These are phyloP conservation scores for Pristiophorus japonicus DNA, from an alignment of 2,113 vertebrate genomes.

Conservation along the genomic window DNA sequence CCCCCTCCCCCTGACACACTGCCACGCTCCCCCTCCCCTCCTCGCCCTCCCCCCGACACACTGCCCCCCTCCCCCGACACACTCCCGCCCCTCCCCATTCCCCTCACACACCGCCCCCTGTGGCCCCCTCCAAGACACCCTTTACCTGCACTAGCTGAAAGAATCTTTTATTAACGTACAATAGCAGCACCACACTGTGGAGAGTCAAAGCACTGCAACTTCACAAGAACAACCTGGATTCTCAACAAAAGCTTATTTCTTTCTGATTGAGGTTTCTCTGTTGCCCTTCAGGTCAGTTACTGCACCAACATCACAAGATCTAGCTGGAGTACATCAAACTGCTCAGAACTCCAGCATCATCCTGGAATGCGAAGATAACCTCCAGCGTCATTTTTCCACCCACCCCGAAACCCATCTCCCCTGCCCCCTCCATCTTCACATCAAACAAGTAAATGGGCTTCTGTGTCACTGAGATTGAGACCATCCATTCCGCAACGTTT, in stretches of 20 bases:
- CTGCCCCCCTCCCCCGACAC: too few species aligned
- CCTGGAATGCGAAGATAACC: background rate
- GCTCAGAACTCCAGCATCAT: too few species aligned
- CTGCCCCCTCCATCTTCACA: background rate
- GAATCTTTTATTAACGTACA: background rate
- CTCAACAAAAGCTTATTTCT: background rate
- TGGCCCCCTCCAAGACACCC: too few species aligned
- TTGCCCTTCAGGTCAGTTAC: background rate
- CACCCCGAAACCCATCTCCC: background rate
- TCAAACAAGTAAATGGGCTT: background rate
- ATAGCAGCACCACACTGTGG: background rate
- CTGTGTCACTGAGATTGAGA: background rate
- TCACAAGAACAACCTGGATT: background rate
- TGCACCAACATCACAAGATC: background rate
- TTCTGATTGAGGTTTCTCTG: background rate
- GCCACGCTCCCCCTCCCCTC: too few species aligned
- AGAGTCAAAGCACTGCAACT: background rate
- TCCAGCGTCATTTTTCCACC: background rate
- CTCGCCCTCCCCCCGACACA: too few species aligned
- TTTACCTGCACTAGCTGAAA: background rate
- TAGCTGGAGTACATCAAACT: background rate
- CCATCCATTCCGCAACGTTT: background rate
- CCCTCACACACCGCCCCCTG: background rate
- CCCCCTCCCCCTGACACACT: too few species aligned
- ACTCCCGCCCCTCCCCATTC: too few species aligned